Conservation (phyloP, 2,797 vertebrate species). For the Lacerta agilis region DNA sequence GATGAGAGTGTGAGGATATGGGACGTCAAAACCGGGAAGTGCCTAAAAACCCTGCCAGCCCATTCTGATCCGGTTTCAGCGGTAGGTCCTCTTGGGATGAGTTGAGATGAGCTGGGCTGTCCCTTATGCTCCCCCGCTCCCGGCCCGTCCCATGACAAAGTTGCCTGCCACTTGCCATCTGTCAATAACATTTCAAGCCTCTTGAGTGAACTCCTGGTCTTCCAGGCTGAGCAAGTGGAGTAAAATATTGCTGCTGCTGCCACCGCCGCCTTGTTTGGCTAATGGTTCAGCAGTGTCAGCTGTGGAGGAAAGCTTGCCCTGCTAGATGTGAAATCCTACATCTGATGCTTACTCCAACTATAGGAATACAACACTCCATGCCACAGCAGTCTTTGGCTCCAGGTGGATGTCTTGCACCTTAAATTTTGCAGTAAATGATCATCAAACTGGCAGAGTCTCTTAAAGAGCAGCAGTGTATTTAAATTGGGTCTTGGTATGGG, state of each 20-base stretch:
- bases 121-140: background rate
- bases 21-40: slow-evolving; percentile 99
- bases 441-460: background rate
- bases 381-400: background rate
- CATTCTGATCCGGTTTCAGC: slow-evolving; percentile 98
- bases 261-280: no score
- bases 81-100: slow-evolving; percentile 78
- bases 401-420: background rate
- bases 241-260: background rate
- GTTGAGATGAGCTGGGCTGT: background rate
- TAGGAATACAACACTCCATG: background rate
- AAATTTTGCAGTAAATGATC: background rate
- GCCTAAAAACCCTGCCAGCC: slow-evolving; percentile 96
- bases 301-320: no score
- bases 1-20: slow-evolving; percentile 98
- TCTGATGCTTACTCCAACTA: background rate
- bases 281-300: background rate
- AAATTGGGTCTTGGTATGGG: no score
- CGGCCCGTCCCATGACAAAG: background rate
- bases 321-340: no score
- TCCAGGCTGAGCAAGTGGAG: background rate
- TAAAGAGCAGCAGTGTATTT: background rate
- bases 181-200: no score
- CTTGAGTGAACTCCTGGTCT: no score
- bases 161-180: background rate